phyloP scores from a whole-genome alignment of 2,113 vertebrate species.

The Emydocephalus ijimae region DNA sequence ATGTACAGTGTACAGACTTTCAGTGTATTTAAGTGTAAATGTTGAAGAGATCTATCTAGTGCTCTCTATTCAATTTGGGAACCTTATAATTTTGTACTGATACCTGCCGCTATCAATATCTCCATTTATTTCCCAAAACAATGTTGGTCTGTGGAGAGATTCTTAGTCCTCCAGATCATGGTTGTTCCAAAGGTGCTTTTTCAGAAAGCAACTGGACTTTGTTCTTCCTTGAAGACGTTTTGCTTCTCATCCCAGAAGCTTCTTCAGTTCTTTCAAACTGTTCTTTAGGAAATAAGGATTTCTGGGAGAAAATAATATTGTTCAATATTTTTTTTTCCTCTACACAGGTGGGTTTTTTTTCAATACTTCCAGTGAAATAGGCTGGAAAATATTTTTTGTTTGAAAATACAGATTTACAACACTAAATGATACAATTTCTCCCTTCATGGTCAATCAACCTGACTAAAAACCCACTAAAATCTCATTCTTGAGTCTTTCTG shows the following conservation, averaged over 20 bases:
- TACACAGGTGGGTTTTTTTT: background rate
- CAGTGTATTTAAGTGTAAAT: conserved; percentile 37
- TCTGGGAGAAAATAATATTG: background rate
- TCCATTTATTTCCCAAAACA: background rate
- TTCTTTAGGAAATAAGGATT: background rate
- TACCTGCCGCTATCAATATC: too few species aligned
- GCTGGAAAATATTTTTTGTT: background rate
- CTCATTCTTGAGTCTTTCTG: background rate
- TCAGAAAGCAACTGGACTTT: background rate
- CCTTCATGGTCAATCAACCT: background rate
- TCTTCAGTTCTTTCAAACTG: background rate
- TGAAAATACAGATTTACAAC: background rate
- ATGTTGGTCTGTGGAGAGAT: background rate
- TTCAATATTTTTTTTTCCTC: background rate
- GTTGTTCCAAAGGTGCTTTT: background rate
- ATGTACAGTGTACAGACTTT: conserved; percentile 45
- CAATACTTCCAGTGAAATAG: background rate
- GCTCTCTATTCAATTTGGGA: background rate
- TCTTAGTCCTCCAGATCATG: background rate
- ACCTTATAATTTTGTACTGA: background rate
- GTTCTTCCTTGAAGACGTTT: background rate
- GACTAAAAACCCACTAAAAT: background rate
- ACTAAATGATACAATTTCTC: background rate
- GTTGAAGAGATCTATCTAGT: background rate
- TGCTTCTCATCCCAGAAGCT: background rate